Base-by-base conservation (phyloP, 1,140 invertebrate species). In the Glossosoma conforme region DNA sequence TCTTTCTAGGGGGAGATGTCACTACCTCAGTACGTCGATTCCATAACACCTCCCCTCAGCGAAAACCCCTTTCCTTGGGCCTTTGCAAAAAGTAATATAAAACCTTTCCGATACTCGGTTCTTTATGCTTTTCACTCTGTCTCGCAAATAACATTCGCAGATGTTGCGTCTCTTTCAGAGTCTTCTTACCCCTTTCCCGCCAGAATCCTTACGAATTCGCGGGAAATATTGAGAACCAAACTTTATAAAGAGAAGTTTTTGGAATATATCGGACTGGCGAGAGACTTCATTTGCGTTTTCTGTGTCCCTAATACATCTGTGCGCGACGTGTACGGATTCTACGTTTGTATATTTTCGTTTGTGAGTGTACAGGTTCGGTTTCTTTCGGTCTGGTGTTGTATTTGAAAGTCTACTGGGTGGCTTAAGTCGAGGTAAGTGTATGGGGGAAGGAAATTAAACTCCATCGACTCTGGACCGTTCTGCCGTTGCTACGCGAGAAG, bases 1-100 rank as follows among this genome's bases (percentile, higher is more conserved):
- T n/a, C n/a, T n/a, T n/a, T n/a, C 37, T 19, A 22, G 36, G 42
- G 37, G 33, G 18, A n/a, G n/a, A n/a, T n/a, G n/a, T n/a, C n/a
- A n/a, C n/a, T n/a, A 13, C n/a, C 18, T 8, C 8, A 9, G 10
- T 15, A 8, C 10, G 10, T 19, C 14, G 21, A 21, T 10, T 13
- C 21, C 5, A 1, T 2, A n/a, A 3, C 11, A 4, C 25, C 19
- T 22, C 46, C 18, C 46, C 21, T 8, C 17, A 10, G 19, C 15
- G 33, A 14, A 37, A 32, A 46, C 44, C 44, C 38, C 33, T 46
- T 46, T n/a, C n/a, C n/a, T n/a, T n/a, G n/a, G n/a, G n/a, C n/a
- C n/a, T n/a, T 40, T 33, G 44, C 43, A 56, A 56, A 56, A 56
- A 42, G 54, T 56, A 52, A 56, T 52, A 51, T 56, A 56, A 56